phyloP scores from a whole-genome alignment of 2,797 vertebrate species.

The Emydoidea blandingii region DNA sequence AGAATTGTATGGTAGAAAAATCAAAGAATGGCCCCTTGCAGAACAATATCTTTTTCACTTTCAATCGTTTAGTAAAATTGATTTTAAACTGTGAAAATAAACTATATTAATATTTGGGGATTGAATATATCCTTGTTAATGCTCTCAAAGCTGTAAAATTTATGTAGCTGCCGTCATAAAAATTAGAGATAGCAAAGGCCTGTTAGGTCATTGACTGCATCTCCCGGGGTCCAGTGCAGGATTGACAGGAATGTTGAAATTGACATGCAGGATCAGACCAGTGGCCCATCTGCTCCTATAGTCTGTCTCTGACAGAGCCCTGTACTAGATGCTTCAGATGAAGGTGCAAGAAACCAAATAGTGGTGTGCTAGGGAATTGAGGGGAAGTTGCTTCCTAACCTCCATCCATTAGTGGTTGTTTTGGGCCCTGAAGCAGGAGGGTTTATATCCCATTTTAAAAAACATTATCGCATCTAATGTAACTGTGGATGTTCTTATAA shows the following conservation, averaged over 20 bases:
- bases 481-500: rapidly evolving
- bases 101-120: not conserved
- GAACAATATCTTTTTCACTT: not conserved
- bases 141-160: not conserved
- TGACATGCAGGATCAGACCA: not conserved
- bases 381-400: not conserved
- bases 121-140: not conserved
- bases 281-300: not conserved
- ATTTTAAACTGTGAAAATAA: slow-evolving; percentile 17
- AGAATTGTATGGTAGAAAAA: slow-evolving; percentile 31
- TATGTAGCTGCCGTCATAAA: not conserved
- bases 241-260: not conserved
- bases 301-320: not conserved
- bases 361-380: not conserved
- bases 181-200: not conserved
- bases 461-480: not conserved
- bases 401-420: not conserved
- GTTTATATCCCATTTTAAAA: slow-evolving; percentile 18
- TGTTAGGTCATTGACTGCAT: not conserved
- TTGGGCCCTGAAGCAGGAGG: slow-evolving; percentile 6
- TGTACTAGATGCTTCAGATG: not conserved
- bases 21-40: slow-evolving; percentile 5
- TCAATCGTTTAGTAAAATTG: not conserved
- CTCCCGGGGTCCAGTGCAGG: not conserved
- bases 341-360: not conserved